Base-by-base conservation (phyloP, 2,797 vertebrate genomes). In the Scomberomorus guttatus region DNA sequence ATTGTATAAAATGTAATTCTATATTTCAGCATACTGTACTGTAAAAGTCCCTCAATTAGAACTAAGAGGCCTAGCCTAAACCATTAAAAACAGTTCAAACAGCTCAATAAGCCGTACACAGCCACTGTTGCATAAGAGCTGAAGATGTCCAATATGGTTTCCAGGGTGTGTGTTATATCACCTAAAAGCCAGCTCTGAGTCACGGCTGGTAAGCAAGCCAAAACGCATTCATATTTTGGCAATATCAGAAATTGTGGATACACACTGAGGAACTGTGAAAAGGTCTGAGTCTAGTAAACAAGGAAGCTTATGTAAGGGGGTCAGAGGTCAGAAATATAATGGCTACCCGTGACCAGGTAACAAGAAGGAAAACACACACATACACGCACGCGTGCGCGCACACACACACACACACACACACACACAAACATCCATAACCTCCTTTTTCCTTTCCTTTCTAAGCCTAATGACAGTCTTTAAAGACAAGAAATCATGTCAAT, bases 291-390 rank as follows among this genome's bases (percentile, higher is more conserved):
- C 64, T n/a, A 70, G 65, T 84, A 75, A 85, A 87, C 55, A 80
- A n/a, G 5, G 46, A 69, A 24, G 46, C 65, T 85, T 88, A 80
- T 52, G 56, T 81, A 79, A 87, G 27, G 0, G 63, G 72, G 78
- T 64, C 15, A 13, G 48, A 80, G 75, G 79, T 75, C 46, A 65
- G 54, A 65, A 46, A 72, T 52, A 66, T 82, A 86, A 87, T 58
- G 52, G 62, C 66, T 66, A 74, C 64, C 64, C 44, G 32, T 60
- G 48, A 72, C 59, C 55, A 80, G 17, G 32, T 78, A 87, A 79
- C 80, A 56, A 69, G 27, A 46, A 18, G 61, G 14, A 42, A 42
- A 42, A 39, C 15, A 50, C 18, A 22, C 56, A 39, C 63, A 57
- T 22, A 29, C 27, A 46, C 44, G 17, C 70, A 78, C n/a, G 54